Evolutionary conservation across 2,888 invertebrate species (phyloP), one percentile per base, ranked within the genome.

Genomic region (Drosophila paranaensis): DNA sequence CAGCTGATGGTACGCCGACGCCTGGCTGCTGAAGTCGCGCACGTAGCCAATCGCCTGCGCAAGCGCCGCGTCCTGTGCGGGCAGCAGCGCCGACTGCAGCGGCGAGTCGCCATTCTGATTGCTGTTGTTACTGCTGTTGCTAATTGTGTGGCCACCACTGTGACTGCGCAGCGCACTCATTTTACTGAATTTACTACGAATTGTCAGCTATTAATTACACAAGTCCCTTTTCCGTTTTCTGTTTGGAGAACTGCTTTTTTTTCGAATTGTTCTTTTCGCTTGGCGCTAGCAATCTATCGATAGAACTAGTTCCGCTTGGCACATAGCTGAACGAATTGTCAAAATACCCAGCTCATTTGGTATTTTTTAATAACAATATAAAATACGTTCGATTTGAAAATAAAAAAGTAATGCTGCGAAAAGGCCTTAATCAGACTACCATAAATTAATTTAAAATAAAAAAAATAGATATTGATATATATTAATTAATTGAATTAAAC

Each of bases 11-110:
- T 90, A 92, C 4, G 74, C 61, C 6, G 82, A 69, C 0, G 89
- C 89, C 55, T 91, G 90, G 3, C 51, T 70, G 66, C 90, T 89
- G 54, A 92, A 92, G 39, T 92, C 91, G 0, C 91, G 88, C 3
- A 91, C 80, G 67, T 92, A 92, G 9, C 88, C 79, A 11, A 90
- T 82, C 0, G 90, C 89, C 58, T 88, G 83, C 20, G 80, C 56
- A 42, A 76, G 60, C 16, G 74, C 76, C 10, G 79, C 74, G 61
- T 89, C 81, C 58, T 77, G 72, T 20, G 55, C 68, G 30, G 53
- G 53, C 14, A n/a, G 51, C 35, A 46, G 11, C 16, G 6, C n/a
- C 3, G 65, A 48, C 20, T 54, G 60, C 46, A 48, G 2, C 1
- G 82, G 54, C 13, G 77, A 71, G 37, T 82, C 81, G 61, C 74